A percentile compares a stretch with the other conserved stretches of the same genome.
These are phyloP conservation scores for Chymomyza costata DNA, from an alignment of 1,140 invertebrate species.

Conservation along the genomic window DNA sequence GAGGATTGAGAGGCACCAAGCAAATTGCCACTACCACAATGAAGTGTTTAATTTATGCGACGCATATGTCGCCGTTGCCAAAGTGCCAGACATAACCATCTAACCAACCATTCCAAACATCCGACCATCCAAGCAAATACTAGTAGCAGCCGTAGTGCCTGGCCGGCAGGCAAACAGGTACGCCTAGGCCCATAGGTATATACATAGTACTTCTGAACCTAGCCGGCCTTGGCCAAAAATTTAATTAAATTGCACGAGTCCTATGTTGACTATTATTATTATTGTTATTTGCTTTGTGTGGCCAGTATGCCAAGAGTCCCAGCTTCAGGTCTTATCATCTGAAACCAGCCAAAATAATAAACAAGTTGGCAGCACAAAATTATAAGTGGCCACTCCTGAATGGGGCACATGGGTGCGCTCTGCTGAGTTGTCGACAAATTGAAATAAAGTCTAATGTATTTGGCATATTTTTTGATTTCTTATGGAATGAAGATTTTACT, in stretches of 20 bases:
- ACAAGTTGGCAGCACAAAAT: conserved; percentile 36
- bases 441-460: background rate
- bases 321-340: conserved; percentile 16
- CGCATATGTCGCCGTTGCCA: conserved; percentile 53
- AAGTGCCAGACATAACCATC: too few relatives aligned
- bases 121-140: too few relatives aligned
- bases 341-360: conserved; percentile 46
- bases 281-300: conserved; percentile 26
- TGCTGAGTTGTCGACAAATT: background rate
- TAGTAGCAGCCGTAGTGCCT: background rate
- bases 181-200: conserved; percentile 7
- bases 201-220: conserved; percentile 34
- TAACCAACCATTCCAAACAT: too few relatives aligned
- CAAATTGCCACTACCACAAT: conserved; percentile 8
- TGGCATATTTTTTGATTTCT: too few relatives aligned
- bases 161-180: conserved; percentile 4
- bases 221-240: conserved; percentile 44
- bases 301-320: conserved; percentile 6
- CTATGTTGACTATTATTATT: conserved; percentile 43
- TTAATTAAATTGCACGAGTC: conserved; percentile 64
- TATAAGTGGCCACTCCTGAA: too few relatives aligned
- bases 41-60: conserved; percentile 67
- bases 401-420: too few relatives aligned
- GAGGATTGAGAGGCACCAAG: background rate
- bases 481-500: too few relatives aligned